Evolutionary conservation across 2,797 vertebrate genomes (phyloP).

Genomic region (Pseudotriccus pelzelni): DNA sequence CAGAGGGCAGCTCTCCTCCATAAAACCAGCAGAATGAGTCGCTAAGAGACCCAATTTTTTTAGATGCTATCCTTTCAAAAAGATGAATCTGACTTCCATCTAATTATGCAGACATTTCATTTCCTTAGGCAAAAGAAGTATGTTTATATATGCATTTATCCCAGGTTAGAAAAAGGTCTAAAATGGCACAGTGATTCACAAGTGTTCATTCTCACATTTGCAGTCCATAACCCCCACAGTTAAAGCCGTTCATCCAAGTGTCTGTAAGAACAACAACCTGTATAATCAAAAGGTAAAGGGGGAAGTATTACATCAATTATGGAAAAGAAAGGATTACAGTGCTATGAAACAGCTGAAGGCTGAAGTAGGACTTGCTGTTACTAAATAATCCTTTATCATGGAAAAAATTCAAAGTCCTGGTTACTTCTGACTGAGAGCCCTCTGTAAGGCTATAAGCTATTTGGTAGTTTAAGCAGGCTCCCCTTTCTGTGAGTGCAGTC

Average conservation of each 20-base stretch:
- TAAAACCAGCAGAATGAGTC: not conserved
- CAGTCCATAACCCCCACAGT: not conserved
- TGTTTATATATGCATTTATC: not conserved
- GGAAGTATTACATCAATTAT: not conserved
- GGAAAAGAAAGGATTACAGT: not conserved
- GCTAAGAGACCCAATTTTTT: rapidly evolving
- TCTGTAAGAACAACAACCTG: not conserved
- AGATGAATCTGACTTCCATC: not conserved
- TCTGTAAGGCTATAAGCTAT: not conserved
- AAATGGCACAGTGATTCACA: not conserved
- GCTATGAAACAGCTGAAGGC: not conserved
- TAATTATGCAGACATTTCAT: not conserved
- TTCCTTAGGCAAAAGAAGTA: not conserved
- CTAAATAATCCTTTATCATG: not conserved
- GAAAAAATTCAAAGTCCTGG: not conserved
- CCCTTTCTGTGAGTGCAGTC: not conserved
- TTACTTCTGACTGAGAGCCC: not conserved
- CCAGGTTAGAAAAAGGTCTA: not conserved
- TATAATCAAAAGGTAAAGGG: not conserved
- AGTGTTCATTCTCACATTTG: not conserved
- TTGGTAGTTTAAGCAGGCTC: not conserved
- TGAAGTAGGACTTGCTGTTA: not conserved
- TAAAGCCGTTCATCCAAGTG: not conserved
- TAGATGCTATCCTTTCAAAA: not conserved
- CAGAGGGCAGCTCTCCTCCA: constrained; percentile 32